These are phyloP conservation scores for Cheilosia impressa DNA, from an alignment of 2,888 invertebrate species.

Conservation along the genomic window DNA sequence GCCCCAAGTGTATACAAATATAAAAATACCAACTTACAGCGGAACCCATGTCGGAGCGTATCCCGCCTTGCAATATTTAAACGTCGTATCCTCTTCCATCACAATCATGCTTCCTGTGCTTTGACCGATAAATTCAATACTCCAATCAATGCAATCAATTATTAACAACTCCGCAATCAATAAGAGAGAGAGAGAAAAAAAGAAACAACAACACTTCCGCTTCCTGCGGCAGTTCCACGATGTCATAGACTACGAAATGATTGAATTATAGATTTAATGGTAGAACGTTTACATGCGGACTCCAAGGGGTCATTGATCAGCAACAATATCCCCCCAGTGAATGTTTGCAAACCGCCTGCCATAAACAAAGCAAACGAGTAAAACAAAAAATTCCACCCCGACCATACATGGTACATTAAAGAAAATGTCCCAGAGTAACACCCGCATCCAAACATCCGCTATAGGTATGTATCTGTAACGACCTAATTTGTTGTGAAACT, in stretches of 20 bases:
- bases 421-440: constrained; percentile 41
- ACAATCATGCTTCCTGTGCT: constrained; percentile 37
- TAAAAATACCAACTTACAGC: background rate
- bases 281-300: constrained; percentile 34
- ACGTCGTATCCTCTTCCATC: constrained; percentile 13
- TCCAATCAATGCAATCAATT: constrained; percentile 61
- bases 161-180: constrained; percentile 21
- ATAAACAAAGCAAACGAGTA: constrained; percentile 49
- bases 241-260: constrained; percentile 18
- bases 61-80: constrained; percentile 47
- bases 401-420: constrained; percentile 48
- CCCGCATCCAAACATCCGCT: constrained; percentile 47
- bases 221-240: constrained; percentile 17
- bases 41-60: constrained; percentile 45
- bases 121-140: constrained; percentile 37
- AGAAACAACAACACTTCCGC: background rate
- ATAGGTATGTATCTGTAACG: constrained; percentile 46
- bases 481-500: constrained; percentile 60
- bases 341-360: constrained; percentile 25
- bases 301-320: constrained; percentile 55
- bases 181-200: background rate
- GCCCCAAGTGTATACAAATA: constrained; percentile 14
- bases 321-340: constrained; percentile 10
- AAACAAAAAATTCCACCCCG: constrained; percentile 9
- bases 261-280: constrained; percentile 60